Conservation (phyloP, 2,113 vertebrate species). For the Brachyistius frenatus region DNA sequence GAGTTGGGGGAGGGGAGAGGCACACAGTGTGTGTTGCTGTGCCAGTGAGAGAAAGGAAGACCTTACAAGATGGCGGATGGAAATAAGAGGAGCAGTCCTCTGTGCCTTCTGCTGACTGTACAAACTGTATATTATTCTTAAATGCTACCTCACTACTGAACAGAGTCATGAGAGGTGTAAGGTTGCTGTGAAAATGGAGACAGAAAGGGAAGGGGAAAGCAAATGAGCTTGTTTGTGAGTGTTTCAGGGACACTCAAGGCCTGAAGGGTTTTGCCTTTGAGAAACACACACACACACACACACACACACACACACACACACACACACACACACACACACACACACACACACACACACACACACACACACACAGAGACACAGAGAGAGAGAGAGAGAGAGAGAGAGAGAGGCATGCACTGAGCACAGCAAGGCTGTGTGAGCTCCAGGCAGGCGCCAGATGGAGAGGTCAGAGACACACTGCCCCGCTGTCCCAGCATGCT, state of each 20-base stretch:
- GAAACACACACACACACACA: constrained; percentile 56
- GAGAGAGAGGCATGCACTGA: constrained; percentile 8
- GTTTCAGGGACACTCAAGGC: constrained; percentile 77
- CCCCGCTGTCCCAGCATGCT: constrained; percentile 81
- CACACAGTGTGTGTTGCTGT: constrained; percentile 69
- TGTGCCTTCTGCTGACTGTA: constrained; percentile 66
- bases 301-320: constrained; percentile 33
- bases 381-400: background rate
- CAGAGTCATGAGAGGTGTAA: constrained; percentile 46
- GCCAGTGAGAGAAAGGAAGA: constrained; percentile 73
- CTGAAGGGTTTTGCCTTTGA: constrained; percentile 78
- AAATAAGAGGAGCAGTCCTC: constrained; percentile 65
- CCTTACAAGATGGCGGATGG: constrained; percentile 77
- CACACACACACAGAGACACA: constrained; percentile 20
- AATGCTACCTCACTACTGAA: constrained; percentile 41
- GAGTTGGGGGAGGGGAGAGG: constrained; percentile 71
- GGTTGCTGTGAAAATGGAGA: constrained; percentile 17
- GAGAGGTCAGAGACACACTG: constrained; percentile 83
- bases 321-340: constrained; percentile 16
- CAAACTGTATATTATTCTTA: constrained; percentile 55
- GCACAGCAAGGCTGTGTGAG: constrained; percentile 58
- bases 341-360: constrained; percentile 28
- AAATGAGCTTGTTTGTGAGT: constrained; percentile 70
- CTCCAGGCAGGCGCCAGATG: constrained; percentile 83
- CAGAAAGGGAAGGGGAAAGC: constrained; percentile 10